These are phyloP conservation scores for Dysidea cf. avara DNA, from an alignment of 37 sponge, comb jelly and placozoan genomes.

Conservation along the genomic window DNA sequence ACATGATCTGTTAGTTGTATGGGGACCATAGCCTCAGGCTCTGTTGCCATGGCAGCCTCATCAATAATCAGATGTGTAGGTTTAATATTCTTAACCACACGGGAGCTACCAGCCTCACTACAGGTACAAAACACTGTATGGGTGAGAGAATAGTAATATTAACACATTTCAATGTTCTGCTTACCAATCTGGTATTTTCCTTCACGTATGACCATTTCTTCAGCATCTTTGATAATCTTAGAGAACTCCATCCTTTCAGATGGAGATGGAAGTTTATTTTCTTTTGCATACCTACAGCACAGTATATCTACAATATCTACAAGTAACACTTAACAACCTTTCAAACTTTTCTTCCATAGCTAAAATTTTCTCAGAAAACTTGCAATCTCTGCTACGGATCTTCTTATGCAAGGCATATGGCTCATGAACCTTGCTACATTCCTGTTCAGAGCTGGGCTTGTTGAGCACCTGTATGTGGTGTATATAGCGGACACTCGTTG, in stretches of 20 bases:
- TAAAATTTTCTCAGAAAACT: background rate
- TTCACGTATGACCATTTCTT: conserved; percentile 14
- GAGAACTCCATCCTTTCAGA: conserved; percentile 3
- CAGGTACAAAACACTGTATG: conserved; percentile 66
- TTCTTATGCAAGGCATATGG: conserved; percentile 50
- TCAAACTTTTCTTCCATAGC: conserved; percentile 30
- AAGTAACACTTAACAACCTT: background rate
- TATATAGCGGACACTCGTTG: too few relatives aligned
- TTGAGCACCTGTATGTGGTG: too few relatives aligned
- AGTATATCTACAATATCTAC: too few relatives aligned
- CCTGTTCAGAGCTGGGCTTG: conserved; percentile 6
- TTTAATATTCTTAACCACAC: conserved; percentile 2
- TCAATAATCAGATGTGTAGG: conserved; percentile 67
- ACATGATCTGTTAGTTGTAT: conserved; percentile 65
- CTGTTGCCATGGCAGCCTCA: conserved; percentile 78
- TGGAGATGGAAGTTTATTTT: conserved; percentile 1
- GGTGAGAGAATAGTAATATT: background rate
- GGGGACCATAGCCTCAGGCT: conserved; percentile 72
- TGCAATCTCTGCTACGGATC: conserved; percentile 4
- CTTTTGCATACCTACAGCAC: too few relatives aligned
- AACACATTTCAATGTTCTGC: too few relatives aligned
- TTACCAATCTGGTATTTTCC: conserved; percentile 30
- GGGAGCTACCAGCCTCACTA: conserved; percentile 54
- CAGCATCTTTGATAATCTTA: conserved; percentile 4
- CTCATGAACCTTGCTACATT: conserved; percentile 7